Base-by-base conservation (phyloP, 1,140 invertebrate genomes). In the Danaus plexippus region DNA sequence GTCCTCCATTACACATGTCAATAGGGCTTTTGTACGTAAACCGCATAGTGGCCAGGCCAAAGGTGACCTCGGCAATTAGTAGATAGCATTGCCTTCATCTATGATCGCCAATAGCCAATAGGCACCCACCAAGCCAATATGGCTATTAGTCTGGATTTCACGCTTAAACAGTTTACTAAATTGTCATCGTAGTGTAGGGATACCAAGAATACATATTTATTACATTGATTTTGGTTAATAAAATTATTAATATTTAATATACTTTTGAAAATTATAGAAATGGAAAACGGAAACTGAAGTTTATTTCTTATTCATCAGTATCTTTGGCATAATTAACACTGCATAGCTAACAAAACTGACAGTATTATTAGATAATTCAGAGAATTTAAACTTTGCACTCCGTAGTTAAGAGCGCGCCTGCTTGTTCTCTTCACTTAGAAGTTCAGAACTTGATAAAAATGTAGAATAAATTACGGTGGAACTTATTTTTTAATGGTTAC, bases 381-480 rank as follows among this genome's bases (percentile, higher is more conserved):
- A 46, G 48, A 59, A 54, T 49, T 54, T 59, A 54, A 50, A 54
- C 57, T 59, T 54, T 54, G 47, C 52, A 59, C 52, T 59, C 54
- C 51, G 52, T 47, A 59, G 47, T 57, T 57, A 57, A 57, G 49
- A 51, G 47, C 52, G 47, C 52, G 22, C 44, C 52, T 54, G 52
- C 47, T 54, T 54, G 57, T 59, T 59, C 57, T 59, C 42, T 45
- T 53, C 52, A 52, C 52, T 59, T 50, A 42, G 43, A 59, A 59
- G 52, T 59, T 59, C 45, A 47, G 44, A 59, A 59, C 47, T 51
- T 54, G 52, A 59, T 59, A 59, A 59, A 54, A 59, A 59, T 59
- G 52, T 54, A 59, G 57, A 59, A 59, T 59, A 59, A 42, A 59
- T 59, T 59, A 54, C 52, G 57, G 32, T 43, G 6, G 47, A 59